Percentiles rank a stretch among this genome's conserved stretches.
These are phyloP conservation scores for Trachelipus rathkii DNA, from an alignment of 1,140 invertebrate genomes.

Conservation along the genomic window DNA sequence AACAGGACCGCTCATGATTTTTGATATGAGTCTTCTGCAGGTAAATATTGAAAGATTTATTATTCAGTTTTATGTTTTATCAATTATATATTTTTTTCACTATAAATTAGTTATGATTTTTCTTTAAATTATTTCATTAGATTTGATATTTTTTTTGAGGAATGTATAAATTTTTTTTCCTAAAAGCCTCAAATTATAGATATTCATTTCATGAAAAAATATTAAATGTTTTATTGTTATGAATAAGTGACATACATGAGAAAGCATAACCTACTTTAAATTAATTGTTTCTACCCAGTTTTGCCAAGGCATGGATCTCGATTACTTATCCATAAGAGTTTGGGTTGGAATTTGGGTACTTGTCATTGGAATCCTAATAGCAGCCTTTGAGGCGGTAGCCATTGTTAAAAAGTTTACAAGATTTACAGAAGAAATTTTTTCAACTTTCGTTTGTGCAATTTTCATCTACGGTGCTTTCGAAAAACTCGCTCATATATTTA, in stretches of 20 bases:
- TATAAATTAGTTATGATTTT: too few species aligned
- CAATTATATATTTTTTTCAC: too few species aligned
- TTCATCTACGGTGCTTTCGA: constrained; percentile 85
- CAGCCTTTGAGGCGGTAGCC: constrained; percentile 86
- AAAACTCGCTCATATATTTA: constrained; percentile 65
- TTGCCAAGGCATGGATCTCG: constrained; percentile 55
- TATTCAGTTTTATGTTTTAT: too few species aligned
- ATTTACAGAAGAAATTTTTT: constrained; percentile 96
- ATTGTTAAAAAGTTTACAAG: constrained; percentile 85
- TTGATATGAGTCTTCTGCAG: constrained; percentile 79
- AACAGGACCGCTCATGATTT: constrained; percentile 76
- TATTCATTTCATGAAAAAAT: too few species aligned
- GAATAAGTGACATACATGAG: too few species aligned
- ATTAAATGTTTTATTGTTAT: too few species aligned
- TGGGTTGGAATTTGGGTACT: constrained; percentile 91
- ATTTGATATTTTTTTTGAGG: too few species aligned
- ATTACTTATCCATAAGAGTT: constrained; percentile 79
- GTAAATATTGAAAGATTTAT: constrained; percentile 48
- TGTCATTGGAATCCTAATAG: constrained; percentile 73
- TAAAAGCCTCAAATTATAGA: too few species aligned
- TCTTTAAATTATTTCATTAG: too few species aligned
- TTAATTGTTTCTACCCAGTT: too few species aligned
- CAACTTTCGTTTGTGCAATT: constrained; percentile 85
- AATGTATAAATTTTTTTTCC: too few species aligned
- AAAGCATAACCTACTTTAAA: too few species aligned